Evolutionary conservation across 2,113 vertebrate species (phyloP).

Genomic region (Oxyura jamaicensis): DNA sequence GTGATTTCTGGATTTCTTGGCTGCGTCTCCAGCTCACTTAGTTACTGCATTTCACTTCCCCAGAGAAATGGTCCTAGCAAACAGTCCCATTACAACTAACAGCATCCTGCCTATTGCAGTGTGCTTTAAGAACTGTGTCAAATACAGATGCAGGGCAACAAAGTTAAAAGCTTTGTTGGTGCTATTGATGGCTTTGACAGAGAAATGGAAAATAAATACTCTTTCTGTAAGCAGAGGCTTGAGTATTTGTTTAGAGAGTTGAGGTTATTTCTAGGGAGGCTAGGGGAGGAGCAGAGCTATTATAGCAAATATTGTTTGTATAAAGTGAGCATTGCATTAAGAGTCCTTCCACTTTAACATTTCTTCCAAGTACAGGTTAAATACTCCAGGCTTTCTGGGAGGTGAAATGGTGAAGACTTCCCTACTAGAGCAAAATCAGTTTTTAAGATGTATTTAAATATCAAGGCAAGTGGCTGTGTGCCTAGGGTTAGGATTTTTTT

Average conservation of each 20-base stretch:
- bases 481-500: not conserved
- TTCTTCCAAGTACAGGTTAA: conserved; percentile 77
- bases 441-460: conserved; percentile 33
- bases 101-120: not conserved
- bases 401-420: conserved; percentile 62
- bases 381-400: conserved; percentile 67
- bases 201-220: not conserved
- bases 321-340: conserved; percentile 77
- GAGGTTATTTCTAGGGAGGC: not conserved
- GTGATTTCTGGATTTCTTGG: not conserved
- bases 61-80: conserved; percentile 18
- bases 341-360: conserved; percentile 78
- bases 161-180: not conserved
- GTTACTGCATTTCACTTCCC: not conserved
- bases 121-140: not conserved
- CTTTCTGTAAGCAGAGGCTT: not conserved
- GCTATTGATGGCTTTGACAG: conserved; percentile 3
- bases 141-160: not conserved
- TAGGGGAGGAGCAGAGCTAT: not conserved
- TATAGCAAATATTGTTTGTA: conserved; percentile 65
- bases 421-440: conserved; percentile 76
- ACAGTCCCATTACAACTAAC: not conserved
- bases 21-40: not conserved
- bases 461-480: not conserved
- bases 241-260: not conserved